Base-by-base conservation (phyloP, 2,797 vertebrate genomes). In the Paedocypris micromegethes region DNA sequence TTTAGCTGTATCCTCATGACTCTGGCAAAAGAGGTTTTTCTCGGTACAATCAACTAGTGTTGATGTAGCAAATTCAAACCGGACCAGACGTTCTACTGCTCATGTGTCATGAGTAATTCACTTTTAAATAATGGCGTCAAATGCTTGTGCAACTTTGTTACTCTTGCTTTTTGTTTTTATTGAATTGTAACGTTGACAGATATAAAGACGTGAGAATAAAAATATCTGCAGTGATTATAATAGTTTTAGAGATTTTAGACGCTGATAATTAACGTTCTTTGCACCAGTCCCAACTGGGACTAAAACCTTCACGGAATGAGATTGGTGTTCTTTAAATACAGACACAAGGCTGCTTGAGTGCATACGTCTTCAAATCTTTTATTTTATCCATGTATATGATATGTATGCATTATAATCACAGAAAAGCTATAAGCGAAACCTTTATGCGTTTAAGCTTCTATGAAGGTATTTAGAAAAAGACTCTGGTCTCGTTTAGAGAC, bases 271-370 rank as follows among this genome's bases (percentile, higher is more conserved):
- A 8, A 48, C 43, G 52, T 50, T 38, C 53, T 45, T 40, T 74
- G 68, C 9, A 57, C 42, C 8, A 3, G 44, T 54, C 66, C 59
- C 71, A 64, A 58, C 53, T 70, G 73, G 67, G 73, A 78, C 63
- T 41, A 5, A 70, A 49, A 40, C 46, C 64, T 50, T 68, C 63
- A 65, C 57, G 50, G 63, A 75, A 78, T 52, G 47, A 67, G 62
- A 59, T 62, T 60, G 58, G 51, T 73, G 51, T 64, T 53, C 8
- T 41, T 67, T 78, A 78, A 72, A 67, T 77, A 64, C 53, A 64
- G 43, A 44, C 2, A 40, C 9, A 54, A 8, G 52, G 23, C 37
- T 45, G 45, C 8, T n/a, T 39, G 44, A 64, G 48, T 23, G 23
- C 23, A 23, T 1, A 45, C 5, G 43, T 42, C 53, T 6, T 73